Base-by-base conservation (phyloP, 2,113 vertebrate species). In the Plestiodon gilberti region DNA sequence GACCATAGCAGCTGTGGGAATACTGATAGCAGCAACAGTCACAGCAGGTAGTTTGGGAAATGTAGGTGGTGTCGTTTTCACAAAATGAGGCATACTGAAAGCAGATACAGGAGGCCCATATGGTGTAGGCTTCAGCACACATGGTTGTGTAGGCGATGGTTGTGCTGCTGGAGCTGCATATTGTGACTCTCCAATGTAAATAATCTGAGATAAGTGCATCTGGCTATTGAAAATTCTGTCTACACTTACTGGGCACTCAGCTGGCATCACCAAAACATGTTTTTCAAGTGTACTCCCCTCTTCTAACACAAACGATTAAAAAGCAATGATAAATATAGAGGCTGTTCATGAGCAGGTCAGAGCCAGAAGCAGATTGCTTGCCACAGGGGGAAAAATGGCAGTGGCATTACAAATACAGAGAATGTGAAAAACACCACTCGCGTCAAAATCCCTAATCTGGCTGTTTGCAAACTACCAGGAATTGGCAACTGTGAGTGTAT, bases 31-130 rank as follows among this genome's bases (percentile, higher is more conserved):
- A 85, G 52, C 65, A 71, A 85, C 55, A 79, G 11, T n/a, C 79
- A 79, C 25, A 71, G 65, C 84, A 85, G 84, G 64, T 85, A 65
- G 65, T 6, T n/a, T 70, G 38, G 64, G 18, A 79, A 61, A 70
- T 79, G 74, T 79, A 57, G 76, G 84, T 71, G 84, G 76, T 22
- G 78, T 57, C 6, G 11, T 43, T 55, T 84, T 77, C 75, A 35
- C 40, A 35, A 77, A 77, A 77, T 64, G n/a, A 67, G 22, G 33
- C n/a, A 52, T 52, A 30, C 71, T 84, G 52, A 65, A 76, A 77
- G 30, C n/a, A 84, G 73, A 77, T 55, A 76, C 25, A 65, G 14
- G 83, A 65, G 6, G n/a, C 14, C 82, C 83, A 77, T 84, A 77
- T 77, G 74, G 83, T 77, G 62, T 55, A 65, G 65, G 40, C 61